Conservation (phyloP, 2,888 invertebrate species). For the Stenichneumon culpator region DNA sequence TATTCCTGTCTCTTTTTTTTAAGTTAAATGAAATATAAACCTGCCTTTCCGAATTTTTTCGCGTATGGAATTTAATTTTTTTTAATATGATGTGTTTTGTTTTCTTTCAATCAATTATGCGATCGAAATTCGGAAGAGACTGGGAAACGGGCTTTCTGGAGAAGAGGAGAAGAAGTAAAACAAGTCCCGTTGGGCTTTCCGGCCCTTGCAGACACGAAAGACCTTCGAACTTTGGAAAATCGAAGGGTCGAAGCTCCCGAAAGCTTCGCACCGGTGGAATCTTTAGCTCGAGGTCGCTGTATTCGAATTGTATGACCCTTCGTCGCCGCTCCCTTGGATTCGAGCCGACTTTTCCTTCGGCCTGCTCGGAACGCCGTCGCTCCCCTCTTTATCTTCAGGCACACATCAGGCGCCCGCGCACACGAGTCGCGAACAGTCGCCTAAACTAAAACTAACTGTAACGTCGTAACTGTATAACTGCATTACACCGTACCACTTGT, state of each 20-base stretch:
- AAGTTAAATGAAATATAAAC: no score
- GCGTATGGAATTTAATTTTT: no score
- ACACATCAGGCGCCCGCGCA: not conserved
- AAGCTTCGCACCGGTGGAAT: constrained; percentile 10
- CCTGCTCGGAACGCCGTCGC: not conserved
- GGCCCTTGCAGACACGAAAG: not conserved
- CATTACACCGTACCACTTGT: constrained; percentile 82
- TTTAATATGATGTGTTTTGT: no score
- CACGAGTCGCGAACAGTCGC: constrained; percentile 67
- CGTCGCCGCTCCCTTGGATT: constrained; percentile 13
- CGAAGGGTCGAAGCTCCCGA: constrained; percentile 9
- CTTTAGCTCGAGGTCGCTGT: constrained; percentile 20
- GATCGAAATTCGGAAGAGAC: not conserved
- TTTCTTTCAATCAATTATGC: not conserved
- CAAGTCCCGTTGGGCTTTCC: constrained; percentile 19
- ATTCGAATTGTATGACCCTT: constrained; percentile 31
- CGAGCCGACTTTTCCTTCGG: constrained; percentile 5
- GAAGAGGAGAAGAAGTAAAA: constrained; percentile 10
- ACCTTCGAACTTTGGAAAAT: constrained; percentile 12
- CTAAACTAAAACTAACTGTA: constrained; percentile 81
- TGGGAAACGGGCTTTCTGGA: not conserved
- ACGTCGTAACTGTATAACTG: constrained; percentile 81
- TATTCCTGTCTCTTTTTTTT: no score
- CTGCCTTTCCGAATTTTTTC: no score
- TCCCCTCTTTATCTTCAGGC: not conserved